Evolutionary conservation across 1,140 invertebrate species (phyloP).

Genomic region (Drosophila rhopaloa): DNA sequence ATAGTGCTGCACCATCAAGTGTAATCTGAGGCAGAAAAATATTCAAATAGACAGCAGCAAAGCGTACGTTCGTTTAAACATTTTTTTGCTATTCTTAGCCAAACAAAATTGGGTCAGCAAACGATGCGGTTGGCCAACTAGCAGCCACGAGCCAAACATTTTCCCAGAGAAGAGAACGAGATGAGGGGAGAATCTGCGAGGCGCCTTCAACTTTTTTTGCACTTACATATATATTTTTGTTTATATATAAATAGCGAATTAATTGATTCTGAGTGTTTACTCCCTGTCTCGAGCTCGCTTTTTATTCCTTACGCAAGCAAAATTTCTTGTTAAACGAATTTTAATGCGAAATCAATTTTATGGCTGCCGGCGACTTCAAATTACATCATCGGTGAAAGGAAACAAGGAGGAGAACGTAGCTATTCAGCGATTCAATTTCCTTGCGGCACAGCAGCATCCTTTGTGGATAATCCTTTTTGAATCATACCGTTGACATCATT

Average conservation of each 20-base stretch:
- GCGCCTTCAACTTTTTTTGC: conserved; percentile 34
- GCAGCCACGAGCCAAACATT: conserved; percentile 61
- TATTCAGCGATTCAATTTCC: conserved; percentile 9
- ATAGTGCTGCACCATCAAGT: conserved; percentile 19
- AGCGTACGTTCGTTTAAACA: conserved; percentile 41
- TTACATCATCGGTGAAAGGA: conserved; percentile 54
- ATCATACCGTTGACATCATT: conserved; percentile 29
- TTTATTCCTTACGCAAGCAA: conserved; percentile 7
- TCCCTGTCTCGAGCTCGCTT: conserved; percentile 4
- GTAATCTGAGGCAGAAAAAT: conserved; percentile 50
- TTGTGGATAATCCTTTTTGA: conserved; percentile 20
- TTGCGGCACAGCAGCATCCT: conserved; percentile 25
- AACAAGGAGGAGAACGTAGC: background rate
- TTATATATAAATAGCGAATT: conserved; percentile 65
- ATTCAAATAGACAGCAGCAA: conserved; percentile 23
- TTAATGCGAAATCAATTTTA: conserved; percentile 68
- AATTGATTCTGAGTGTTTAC: conserved; percentile 64
- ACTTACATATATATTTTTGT: conserved; percentile 11
- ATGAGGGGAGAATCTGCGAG: conserved; percentile 19
- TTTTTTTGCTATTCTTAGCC: conserved; percentile 69
- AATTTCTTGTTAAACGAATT: conserved; percentile 48
- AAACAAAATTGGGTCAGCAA: conserved; percentile 70
- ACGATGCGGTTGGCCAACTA: conserved; percentile 58
- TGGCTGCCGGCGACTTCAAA: conserved; percentile 13
- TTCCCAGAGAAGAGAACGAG: conserved; percentile 28